phyloP scores from a whole-genome alignment of 2,888 invertebrate species.

The Dryocosmus kuriphilus region DNA sequence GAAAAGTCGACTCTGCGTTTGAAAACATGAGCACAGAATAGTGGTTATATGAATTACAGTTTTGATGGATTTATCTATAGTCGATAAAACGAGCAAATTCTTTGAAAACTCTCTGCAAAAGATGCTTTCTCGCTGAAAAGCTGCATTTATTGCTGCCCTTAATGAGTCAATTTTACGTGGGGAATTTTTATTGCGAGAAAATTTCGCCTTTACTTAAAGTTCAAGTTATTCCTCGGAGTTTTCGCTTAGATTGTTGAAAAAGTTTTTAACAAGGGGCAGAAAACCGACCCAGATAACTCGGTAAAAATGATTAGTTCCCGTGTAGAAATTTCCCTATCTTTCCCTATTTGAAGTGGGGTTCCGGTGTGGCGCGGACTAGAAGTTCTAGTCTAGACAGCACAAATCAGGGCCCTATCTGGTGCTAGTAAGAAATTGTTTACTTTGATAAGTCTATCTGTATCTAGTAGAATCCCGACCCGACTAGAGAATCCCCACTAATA shows the following conservation, averaged over 20 bases:
- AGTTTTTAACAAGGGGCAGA: not conserved
- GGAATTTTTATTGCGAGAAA: not conserved
- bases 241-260: not conserved
- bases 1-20: conserved; percentile 12
- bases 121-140: not conserved
- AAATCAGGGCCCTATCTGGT: too few species aligned
- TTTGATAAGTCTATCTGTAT: too few species aligned
- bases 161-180: not conserved
- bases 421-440: too few species aligned
- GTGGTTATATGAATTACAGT: conserved; percentile 13
- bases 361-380: too few species aligned
- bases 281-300: not conserved
- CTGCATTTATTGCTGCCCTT: not conserved
- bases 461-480: too few species aligned
- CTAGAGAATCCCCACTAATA: too few species aligned
- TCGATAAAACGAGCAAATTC: not conserved
- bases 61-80: conserved; percentile 1
- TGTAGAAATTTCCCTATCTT: too few species aligned
- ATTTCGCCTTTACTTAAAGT: not conserved
- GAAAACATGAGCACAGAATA: conserved; percentile 32
- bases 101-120: not conserved
- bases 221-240: not conserved
- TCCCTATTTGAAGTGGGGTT: too few species aligned
- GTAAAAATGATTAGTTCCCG: too few species aligned
- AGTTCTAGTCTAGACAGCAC: too few species aligned